Evolutionary conservation across 2,797 vertebrate species (phyloP).

Genomic region (Anabas testudineus): DNA sequence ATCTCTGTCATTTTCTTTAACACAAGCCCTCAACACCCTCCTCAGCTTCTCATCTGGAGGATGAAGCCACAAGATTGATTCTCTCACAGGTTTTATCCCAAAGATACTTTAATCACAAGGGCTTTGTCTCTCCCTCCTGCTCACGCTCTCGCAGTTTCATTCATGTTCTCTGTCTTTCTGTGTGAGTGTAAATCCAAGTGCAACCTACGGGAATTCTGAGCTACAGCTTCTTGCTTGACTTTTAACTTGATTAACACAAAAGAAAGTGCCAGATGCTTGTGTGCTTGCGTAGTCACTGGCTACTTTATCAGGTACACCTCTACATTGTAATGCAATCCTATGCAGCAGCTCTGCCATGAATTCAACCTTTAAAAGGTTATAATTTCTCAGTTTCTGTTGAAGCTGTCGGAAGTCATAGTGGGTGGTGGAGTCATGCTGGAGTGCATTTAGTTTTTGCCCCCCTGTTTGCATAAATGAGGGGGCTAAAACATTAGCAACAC

Average conservation of each 20-base stretch:
- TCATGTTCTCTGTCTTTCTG: conserved; percentile 13
- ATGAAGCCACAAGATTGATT: conserved; percentile 66
- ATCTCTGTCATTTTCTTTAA: conserved; percentile 52
- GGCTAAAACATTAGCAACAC: no score
- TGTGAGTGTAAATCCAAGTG: conserved; percentile 17
- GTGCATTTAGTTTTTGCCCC: no score
- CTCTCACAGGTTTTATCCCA: conserved; percentile 57
- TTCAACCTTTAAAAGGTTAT: no score
- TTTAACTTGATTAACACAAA: conserved; percentile 65
- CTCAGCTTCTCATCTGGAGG: conserved; percentile 57
- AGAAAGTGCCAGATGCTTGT: conserved; percentile 25
- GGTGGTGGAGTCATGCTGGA: no score
- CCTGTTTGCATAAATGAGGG: no score
- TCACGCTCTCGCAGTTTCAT: not conserved
- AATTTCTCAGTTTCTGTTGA: no score
- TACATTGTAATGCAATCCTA: no score
- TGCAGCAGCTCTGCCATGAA: no score
- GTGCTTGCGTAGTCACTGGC: not conserved
- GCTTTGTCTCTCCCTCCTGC: conserved; percentile 15
- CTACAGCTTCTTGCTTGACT: conserved; percentile 47
- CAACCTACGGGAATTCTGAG: conserved; percentile 37
- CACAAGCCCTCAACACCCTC: conserved; percentile 40
- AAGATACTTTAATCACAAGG: conserved; percentile 57
- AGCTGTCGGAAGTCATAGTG: no score
- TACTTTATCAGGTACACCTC: no score